Conservation (phyloP, 1,140 invertebrate species). For the Cardiocondyla obscurior region DNA sequence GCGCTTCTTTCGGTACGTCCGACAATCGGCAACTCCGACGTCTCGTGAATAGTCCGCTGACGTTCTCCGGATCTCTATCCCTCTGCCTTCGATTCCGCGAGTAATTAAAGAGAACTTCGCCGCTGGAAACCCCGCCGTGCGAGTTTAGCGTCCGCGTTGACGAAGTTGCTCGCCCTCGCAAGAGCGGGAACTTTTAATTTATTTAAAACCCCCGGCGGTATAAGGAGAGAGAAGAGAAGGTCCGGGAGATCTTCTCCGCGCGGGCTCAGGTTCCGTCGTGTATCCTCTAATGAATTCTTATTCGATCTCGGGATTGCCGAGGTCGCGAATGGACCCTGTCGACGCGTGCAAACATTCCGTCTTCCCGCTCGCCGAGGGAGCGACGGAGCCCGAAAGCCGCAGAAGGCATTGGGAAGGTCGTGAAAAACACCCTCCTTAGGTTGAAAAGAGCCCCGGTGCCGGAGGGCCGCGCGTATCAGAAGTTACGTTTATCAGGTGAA, state of each 20-base stretch:
- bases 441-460: not conserved
- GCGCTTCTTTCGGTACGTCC: not conserved
- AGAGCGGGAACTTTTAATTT: constrained; percentile 72
- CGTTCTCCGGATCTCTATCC: not conserved
- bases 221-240: not conserved
- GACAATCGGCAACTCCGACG: not conserved
- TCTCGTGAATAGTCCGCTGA: constrained; percentile 29
- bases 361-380: not conserved
- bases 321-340: constrained; percentile 59
- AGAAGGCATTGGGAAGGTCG: not conserved
- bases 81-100: not conserved
- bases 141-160: constrained; percentile 33
- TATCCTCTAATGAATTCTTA: constrained; percentile 71
- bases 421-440: constrained; percentile 53
- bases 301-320: constrained; percentile 70
- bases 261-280: not conserved
- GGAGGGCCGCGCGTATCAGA: constrained; percentile 43
- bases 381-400: constrained; percentile 17
- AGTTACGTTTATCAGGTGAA: constrained; percentile 66
- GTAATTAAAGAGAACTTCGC: constrained; percentile 65
- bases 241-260: constrained; percentile 4
- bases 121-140: not conserved
- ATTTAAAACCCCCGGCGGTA: constrained; percentile 63
- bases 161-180: not conserved
- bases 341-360: not conserved